A percentile compares a stretch with the other conserved stretches of the same genome.
Conservation (phyloP, 64 coral and sea anemone species). For the Trachythela sp. region DNA sequence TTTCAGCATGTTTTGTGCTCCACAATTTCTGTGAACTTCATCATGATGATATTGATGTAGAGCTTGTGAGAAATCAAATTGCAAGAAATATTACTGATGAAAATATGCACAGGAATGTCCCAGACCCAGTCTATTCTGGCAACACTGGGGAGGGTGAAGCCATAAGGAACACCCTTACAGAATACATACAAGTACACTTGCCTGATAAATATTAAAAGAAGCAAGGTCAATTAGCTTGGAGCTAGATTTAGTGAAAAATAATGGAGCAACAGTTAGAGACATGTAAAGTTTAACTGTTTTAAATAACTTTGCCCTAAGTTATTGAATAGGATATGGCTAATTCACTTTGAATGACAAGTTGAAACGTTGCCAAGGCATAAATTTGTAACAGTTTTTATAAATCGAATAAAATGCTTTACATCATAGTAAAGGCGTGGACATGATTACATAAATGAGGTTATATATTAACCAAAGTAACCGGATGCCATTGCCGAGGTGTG, state of each 20-base stretch:
- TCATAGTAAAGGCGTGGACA: too few species aligned
- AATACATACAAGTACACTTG: background rate
- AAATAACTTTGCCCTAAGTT: too few species aligned
- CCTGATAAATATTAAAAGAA: conserved; percentile 6
- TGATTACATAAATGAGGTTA: too few species aligned
- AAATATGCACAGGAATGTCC: background rate
- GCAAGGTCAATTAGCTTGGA: background rate
- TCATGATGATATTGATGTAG: background rate
- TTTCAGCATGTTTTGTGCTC: too few species aligned
- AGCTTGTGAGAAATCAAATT: background rate
- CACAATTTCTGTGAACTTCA: background rate
- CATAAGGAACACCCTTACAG: background rate
- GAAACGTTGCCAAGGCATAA: too few species aligned
- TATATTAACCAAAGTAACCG: too few species aligned
- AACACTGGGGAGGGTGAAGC: background rate
- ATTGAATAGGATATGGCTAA: too few species aligned
- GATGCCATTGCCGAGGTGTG: too few species aligned
- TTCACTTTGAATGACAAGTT: too few species aligned
- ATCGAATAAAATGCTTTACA: too few species aligned
- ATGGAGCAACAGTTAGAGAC: background rate
- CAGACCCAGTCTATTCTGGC: background rate
- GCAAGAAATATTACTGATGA: background rate
- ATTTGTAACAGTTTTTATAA: too few species aligned
- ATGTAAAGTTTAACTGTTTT: too few species aligned
- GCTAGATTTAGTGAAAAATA: background rate